Evolutionary conservation across 2,113 vertebrate genomes (phyloP).

Genomic region (Isurus oxyrinchus): DNA sequence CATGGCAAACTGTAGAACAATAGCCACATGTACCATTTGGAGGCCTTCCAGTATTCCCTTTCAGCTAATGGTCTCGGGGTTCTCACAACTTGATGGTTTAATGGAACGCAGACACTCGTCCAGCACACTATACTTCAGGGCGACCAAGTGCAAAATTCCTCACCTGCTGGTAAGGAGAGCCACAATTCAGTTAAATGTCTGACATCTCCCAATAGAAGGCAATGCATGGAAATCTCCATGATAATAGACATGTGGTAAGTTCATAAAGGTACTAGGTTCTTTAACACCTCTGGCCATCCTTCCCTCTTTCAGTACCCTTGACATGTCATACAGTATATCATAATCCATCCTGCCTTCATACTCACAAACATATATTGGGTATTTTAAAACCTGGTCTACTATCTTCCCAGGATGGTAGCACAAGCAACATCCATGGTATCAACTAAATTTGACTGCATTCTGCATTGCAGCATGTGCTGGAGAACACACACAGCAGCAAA

Average conservation of each 20-base stretch:
- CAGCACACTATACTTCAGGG: no score
- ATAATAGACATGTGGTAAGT: background rate
- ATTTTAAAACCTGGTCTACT: background rate
- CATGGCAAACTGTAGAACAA: background rate
- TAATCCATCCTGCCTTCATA: background rate
- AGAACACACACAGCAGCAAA: no score
- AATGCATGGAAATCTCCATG: background rate
- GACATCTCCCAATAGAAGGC: background rate
- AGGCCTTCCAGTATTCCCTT: background rate
- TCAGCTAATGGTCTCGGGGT: background rate
- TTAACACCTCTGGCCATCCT: background rate
- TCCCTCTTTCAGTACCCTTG: background rate
- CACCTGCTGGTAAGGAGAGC: background rate
- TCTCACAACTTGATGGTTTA: no score
- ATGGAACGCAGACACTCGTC: background rate
- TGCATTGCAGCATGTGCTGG: no score
- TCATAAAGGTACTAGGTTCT: background rate
- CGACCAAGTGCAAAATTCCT: no score
- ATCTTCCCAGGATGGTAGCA: background rate
- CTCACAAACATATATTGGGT: no score
- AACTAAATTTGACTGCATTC: no score
- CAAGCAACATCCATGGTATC: background rate
- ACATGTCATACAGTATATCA: background rate
- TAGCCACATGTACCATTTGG: no score
- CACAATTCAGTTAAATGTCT: background rate